Percentiles rank a stretch among this genome's conserved stretches.
phyloP scores from a whole-genome alignment of 2,797 vertebrate species.

The Spatula clypeata region DNA sequence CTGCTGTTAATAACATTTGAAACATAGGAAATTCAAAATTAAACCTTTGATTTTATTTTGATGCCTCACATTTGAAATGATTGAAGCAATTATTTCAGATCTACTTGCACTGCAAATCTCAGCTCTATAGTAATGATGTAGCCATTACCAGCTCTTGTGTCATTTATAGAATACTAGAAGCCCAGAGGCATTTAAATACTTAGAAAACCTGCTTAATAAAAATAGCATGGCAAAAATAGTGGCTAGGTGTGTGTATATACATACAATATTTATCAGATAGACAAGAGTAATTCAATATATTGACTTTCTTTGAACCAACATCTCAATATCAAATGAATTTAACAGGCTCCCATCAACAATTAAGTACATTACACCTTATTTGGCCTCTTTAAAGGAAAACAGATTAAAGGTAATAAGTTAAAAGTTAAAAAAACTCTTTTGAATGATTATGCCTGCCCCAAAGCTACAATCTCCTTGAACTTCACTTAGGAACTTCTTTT shows the following conservation, averaged over 20 bases:
- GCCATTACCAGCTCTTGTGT: slow-evolving; percentile 48
- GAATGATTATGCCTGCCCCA: not conserved
- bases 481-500: not conserved
- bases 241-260: not conserved
- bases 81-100: slow-evolving; percentile 54
- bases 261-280: not conserved
- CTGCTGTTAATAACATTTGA: slow-evolving; percentile 16
- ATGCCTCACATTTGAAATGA: slow-evolving; percentile 57
- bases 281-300: not conserved
- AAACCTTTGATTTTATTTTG: slow-evolving; percentile 59
- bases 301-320: not conserved
- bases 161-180: slow-evolving; percentile 49
- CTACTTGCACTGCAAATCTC: slow-evolving; percentile 49
- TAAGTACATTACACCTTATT: not conserved
- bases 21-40: slow-evolving; percentile 47
- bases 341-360: not conserved
- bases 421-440: not conserved
- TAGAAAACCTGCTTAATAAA: slow-evolving; percentile 56
- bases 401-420: not conserved
- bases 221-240: slow-evolving; percentile 30
- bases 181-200: slow-evolving; percentile 63
- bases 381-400: slow-evolving; percentile 8
- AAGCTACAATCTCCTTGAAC: not conserved
- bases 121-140: slow-evolving; percentile 49
- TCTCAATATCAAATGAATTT: not conserved